Evolutionary conservation across 1,140 invertebrate species (phyloP).

Genomic region (Galleria mellonella): DNA sequence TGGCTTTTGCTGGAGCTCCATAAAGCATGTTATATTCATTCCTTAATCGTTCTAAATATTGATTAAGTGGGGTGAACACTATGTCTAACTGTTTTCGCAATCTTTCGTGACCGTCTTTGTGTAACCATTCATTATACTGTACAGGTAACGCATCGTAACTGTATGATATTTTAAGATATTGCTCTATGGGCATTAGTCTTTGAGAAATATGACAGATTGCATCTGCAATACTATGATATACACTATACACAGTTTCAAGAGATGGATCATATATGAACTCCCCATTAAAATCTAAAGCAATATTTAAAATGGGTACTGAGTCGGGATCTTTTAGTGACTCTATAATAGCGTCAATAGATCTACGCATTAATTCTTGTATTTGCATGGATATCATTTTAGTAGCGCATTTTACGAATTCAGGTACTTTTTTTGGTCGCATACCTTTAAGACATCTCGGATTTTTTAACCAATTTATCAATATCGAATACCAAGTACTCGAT

Average conservation of each 20-base stretch:
- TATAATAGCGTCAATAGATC: constrained; percentile 62
- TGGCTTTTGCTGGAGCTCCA: constrained; percentile 36
- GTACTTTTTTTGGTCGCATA: constrained; percentile 47
- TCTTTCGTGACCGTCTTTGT: constrained; percentile 51
- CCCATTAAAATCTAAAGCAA: constrained; percentile 66
- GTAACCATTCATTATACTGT: constrained; percentile 60
- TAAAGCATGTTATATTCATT: constrained; percentile 54
- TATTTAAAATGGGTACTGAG: constrained; percentile 48
- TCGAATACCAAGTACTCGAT: constrained; percentile 65
- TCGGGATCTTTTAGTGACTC: constrained; percentile 44
- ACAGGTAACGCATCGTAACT: constrained; percentile 54
- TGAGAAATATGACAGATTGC: constrained; percentile 62
- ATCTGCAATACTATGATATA: constrained; percentile 64
- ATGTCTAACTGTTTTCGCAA: constrained; percentile 50
- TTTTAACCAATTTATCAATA: constrained; percentile 61
- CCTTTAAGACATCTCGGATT: constrained; percentile 55
- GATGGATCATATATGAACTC: constrained; percentile 68
- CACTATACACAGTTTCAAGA: constrained; percentile 51
- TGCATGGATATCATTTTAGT: constrained; percentile 68
- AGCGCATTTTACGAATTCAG: constrained; percentile 55
- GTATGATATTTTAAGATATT: constrained; percentile 60
- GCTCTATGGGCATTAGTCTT: constrained; percentile 69
- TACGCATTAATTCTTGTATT: constrained; percentile 70
- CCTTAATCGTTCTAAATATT: constrained; percentile 52
- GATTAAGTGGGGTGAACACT: constrained; percentile 49